Conservation (phyloP, 2,797 vertebrate genomes). For the Gobionotothen gibberifrons region DNA sequence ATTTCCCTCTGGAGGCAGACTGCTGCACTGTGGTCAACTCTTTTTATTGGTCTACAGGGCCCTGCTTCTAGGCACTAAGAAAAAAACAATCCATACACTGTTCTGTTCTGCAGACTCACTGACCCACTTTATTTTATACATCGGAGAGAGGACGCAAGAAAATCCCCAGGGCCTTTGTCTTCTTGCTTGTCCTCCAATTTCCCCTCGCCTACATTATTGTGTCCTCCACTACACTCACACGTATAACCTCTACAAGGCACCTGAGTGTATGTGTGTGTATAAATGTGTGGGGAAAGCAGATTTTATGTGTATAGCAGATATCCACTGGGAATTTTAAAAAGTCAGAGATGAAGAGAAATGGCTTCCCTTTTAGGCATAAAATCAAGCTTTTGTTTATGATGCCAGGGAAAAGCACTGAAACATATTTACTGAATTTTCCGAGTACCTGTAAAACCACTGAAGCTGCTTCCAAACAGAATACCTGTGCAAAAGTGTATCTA, state of each 20-base stretch:
- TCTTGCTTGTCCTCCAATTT: conserved; percentile 22
- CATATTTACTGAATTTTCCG: conserved; percentile 19
- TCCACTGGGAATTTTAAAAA: background rate
- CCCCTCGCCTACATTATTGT: background rate
- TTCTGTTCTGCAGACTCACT: conserved; percentile 34
- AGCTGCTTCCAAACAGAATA: conserved; percentile 19
- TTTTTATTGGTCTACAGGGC: conserved; percentile 28
- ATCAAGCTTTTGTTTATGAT: background rate
- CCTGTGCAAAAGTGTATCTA: conserved; percentile 19
- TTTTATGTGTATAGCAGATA: conserved; percentile 20
- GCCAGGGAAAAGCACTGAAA: conserved; percentile 6
- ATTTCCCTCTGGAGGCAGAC: conserved; percentile 19
- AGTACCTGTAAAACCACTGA: conserved; percentile 42
- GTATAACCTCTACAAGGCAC: conserved; percentile 32
- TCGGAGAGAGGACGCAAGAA: conserved; percentile 6
- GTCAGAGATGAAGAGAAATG: conserved; percentile 12
- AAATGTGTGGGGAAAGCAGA: conserved; percentile 5
- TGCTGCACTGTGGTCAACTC: conserved; percentile 6
- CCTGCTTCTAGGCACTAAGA: conserved; percentile 12
- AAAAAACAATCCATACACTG: conserved; percentile 29
- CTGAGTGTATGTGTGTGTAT: conserved; percentile 4
- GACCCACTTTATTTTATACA: conserved; percentile 44
- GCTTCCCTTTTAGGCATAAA: conserved; percentile 19
- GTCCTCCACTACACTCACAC: background rate
- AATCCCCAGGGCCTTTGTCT: conserved; percentile 8